Percentiles rank a stretch among this genome's conserved stretches.
phyloP scores from a whole-genome alignment of 1,140 invertebrate species.

The Drosophila arawakana region DNA sequence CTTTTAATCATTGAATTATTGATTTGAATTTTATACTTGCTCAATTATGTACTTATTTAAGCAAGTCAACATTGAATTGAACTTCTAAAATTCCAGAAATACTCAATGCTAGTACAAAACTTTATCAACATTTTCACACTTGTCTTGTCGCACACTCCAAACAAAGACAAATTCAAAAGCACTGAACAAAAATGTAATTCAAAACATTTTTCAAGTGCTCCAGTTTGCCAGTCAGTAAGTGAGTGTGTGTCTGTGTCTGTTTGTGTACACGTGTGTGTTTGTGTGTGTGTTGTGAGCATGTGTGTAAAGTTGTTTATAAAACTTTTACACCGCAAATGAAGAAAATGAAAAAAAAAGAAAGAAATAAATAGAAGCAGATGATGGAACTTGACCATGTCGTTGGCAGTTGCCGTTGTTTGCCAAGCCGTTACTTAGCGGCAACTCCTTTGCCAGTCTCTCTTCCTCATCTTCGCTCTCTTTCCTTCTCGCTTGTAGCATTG shows the following conservation, averaged over 20 bases:
- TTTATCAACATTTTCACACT: slow-evolving; percentile 74
- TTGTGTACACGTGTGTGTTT: slow-evolving; percentile 28
- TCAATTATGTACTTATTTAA: not conserved
- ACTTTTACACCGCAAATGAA: slow-evolving; percentile 64
- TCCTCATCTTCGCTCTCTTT: not conserved
- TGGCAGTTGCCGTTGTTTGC: slow-evolving; percentile 64
- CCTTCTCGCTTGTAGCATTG: slow-evolving; percentile 15
- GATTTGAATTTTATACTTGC: not conserved
- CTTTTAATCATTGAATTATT: not conserved
- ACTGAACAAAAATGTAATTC: slow-evolving; percentile 67
- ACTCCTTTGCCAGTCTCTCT: slow-evolving; percentile 10
- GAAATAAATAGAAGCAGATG: slow-evolving; percentile 30
- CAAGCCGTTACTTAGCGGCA: slow-evolving; percentile 69
- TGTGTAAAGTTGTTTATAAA: slow-evolving; percentile 74
- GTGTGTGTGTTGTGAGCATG: slow-evolving; percentile 21
- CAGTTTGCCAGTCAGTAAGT: slow-evolving; percentile 44
- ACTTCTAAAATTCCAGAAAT: slow-evolving; percentile 8
- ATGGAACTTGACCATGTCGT: slow-evolving; percentile 75
- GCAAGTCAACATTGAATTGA: not conserved
- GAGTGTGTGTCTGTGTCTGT: slow-evolving; percentile 47
- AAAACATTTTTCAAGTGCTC: slow-evolving; percentile 77
- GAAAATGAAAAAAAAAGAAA: slow-evolving; percentile 44
- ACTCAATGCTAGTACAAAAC: slow-evolving; percentile 26
- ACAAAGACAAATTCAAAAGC: slow-evolving; percentile 50
- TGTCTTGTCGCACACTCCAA: slow-evolving; percentile 54